Conservation (phyloP, 30 jellyfish, hydroid and myxozoan species). For the Hydractinia symbiolongicarpus region DNA sequence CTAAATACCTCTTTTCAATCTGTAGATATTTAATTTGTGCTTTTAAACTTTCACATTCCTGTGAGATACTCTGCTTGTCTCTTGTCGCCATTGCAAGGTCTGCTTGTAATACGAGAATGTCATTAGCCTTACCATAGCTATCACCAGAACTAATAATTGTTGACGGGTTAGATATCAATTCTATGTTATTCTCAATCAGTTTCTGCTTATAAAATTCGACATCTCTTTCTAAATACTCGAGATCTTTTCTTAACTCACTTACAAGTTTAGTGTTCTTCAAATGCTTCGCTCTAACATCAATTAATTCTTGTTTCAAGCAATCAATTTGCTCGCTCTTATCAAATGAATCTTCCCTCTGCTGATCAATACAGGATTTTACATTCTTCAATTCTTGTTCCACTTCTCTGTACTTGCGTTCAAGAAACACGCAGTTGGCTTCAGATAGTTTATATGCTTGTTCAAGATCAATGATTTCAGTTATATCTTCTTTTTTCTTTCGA, state of each 20-base stretch:
- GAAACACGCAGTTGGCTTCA: slow-evolving; percentile 15
- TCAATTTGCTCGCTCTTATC: slow-evolving; percentile 14
- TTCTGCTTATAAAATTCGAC: slow-evolving; percentile 1
- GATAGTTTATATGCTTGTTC: slow-evolving; percentile 18
- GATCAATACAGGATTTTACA: slow-evolving; percentile 3
- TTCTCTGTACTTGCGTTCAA: background rate
- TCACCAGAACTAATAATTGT: background rate
- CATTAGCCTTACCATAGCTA: background rate
- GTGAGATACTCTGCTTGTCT: background rate
- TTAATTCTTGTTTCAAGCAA: background rate
- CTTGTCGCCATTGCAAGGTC: background rate
- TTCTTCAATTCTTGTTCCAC: background rate
- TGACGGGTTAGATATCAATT: background rate
- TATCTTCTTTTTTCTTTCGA: background rate
- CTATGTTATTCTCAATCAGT: background rate
- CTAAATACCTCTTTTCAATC: background rate
- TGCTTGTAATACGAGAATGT: background rate
- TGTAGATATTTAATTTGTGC: slow-evolving; percentile 2
- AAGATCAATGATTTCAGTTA: background rate
- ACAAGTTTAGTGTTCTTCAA: background rate
- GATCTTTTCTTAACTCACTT: slow-evolving; percentile 1
- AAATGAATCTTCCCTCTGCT: slow-evolving; percentile 3
- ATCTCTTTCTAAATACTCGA: slow-evolving; percentile 20
- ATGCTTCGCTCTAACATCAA: background rate
- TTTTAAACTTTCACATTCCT: slow-evolving; percentile 10